Evolutionary conservation across 2,113 vertebrate species (phyloP).

Genomic region (Puffinus mauretanicus): DNA sequence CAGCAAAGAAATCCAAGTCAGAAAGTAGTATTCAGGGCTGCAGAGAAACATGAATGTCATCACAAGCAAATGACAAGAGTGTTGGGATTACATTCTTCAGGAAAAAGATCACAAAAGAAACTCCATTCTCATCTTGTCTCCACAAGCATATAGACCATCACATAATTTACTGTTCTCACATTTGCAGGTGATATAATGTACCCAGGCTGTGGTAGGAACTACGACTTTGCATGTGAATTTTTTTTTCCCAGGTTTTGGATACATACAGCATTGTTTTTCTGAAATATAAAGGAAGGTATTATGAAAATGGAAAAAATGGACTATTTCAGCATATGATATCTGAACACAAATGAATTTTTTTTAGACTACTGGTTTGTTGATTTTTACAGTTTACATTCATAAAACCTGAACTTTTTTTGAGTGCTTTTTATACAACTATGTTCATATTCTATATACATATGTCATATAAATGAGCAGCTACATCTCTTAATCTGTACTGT

Average conservation of each 20-base stretch:
- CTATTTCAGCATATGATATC: neutral
- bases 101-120: neutral
- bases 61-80: neutral
- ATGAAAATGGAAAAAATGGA: neutral
- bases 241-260: neutral
- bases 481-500: neutral
- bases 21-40: neutral
- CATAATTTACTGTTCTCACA: neutral
- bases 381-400: neutral
- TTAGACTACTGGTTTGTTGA: neutral
- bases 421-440: neutral
- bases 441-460: neutral
- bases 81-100: neutral
- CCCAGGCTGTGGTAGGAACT: neutral
- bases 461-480: neutral
- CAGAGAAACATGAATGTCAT: neutral
- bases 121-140: neutral
- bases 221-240: neutral
- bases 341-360: neutral
- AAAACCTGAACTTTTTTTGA: neutral
- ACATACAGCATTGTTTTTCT: neutral
- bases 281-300: neutral
- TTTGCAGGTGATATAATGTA: neutral
- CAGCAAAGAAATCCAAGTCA: neutral
- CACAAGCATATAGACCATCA: neutral